Percentiles rank a stretch among this genome's conserved stretches.
Evolutionary conservation across 1,140 invertebrate species (phyloP).

Genomic region (Calliphora vicina): DNA sequence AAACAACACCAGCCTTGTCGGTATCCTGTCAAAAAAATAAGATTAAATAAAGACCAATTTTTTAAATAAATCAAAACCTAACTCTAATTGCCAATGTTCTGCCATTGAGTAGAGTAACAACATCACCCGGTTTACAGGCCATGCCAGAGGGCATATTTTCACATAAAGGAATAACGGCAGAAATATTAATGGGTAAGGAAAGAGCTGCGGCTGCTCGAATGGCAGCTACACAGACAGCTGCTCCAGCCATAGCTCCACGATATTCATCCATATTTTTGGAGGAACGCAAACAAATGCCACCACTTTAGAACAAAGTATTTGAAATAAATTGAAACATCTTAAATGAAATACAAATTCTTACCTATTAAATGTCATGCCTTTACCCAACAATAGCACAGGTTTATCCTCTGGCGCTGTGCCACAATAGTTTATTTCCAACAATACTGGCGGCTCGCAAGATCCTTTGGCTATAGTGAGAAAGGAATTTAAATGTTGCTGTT

Average conservation of each 20-base stretch:
- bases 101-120: slow-evolving; percentile 83
- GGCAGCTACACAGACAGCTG: slow-evolving; percentile 52
- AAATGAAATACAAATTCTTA: neutral
- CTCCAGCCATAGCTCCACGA: slow-evolving; percentile 84
- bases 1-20: slow-evolving; percentile 87
- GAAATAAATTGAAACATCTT: too few relatives aligned
- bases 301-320: slow-evolving; percentile 18
- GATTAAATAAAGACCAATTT: neutral
- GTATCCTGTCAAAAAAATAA: slow-evolving; percentile 74
- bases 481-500: slow-evolving; percentile 60
- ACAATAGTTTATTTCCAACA: slow-evolving; percentile 53
- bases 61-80: neutral
- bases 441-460: slow-evolving; percentile 71
- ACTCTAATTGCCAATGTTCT: slow-evolving; percentile 78
- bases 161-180: slow-evolving; percentile 67
- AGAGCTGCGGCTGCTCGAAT: slow-evolving; percentile 54
- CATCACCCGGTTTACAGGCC: slow-evolving; percentile 88
- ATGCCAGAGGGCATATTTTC: slow-evolving; percentile 88
- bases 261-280: slow-evolving; percentile 80
- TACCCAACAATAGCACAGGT: slow-evolving; percentile 54
- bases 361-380: slow-evolving; percentile 57
- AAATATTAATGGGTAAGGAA: slow-evolving; percentile 52
- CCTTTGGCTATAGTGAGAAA: slow-evolving; percentile 82
- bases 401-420: slow-evolving; percentile 55
- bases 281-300: slow-evolving; percentile 64